Conservation (phyloP, 2,797 vertebrate species). For the Carapus acus region DNA sequence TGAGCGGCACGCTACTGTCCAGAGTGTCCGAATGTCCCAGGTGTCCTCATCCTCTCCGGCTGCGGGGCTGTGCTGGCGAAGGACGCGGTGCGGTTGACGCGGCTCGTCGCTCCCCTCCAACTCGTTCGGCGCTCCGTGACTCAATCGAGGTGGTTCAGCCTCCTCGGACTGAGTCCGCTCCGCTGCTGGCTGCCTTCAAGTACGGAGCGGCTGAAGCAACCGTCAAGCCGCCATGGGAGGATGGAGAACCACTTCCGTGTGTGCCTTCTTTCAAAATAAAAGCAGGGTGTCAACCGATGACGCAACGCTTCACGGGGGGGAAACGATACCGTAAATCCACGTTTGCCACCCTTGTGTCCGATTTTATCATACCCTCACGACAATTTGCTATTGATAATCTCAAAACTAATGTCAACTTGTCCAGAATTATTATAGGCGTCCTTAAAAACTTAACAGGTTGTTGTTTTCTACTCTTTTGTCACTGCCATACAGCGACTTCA, state of each 20-base stretch:
- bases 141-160: conserved; percentile 34
- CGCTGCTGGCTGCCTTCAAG: conserved; percentile 55
- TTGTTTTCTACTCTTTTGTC: too few species aligned
- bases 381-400: too few species aligned
- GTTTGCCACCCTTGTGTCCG: too few species aligned
- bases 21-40: conserved; percentile 39
- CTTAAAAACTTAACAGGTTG: too few species aligned
- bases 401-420: too few species aligned
- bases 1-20: conserved; percentile 42
- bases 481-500: too few species aligned
- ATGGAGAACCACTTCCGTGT: conserved; percentile 9
- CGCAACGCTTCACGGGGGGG: too few species aligned
- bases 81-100: conserved; percentile 13
- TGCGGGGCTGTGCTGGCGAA: neutral
- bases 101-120: conserved; percentile 19
- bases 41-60: conserved; percentile 34
- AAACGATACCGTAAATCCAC: too few species aligned
- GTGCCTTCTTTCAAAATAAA: conserved; percentile 45
- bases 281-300: too few species aligned
- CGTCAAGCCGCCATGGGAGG: neutral
- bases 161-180: conserved; percentile 56
- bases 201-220: conserved; percentile 36
- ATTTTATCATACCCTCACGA: too few species aligned
- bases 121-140: conserved; percentile 14
- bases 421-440: too few species aligned